Conservation (phyloP, 2,797 vertebrate species). For the Serranus cabrilla region DNA sequence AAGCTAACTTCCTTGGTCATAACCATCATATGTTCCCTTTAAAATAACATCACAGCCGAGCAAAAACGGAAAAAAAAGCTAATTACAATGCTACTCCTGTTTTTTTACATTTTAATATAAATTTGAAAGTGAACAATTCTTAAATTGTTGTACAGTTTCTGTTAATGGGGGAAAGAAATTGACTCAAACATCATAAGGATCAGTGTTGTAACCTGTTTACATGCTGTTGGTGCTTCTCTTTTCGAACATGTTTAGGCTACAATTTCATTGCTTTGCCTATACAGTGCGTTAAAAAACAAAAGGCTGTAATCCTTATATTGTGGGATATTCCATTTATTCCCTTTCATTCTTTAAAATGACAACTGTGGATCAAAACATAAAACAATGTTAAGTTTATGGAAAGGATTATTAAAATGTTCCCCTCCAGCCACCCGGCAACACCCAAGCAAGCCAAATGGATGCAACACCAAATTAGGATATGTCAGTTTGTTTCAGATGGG, state of each 20-base stretch:
- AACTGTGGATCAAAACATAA: not conserved
- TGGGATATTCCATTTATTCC: not conserved
- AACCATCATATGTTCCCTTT: not conserved
- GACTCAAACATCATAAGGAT: not conserved
- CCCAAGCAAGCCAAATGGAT: conserved; percentile 10
- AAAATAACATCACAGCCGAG: not conserved
- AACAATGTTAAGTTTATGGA: not conserved
- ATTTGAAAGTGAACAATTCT: not conserved
- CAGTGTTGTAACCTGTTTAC: not conserved
- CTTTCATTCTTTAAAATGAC: not conserved
- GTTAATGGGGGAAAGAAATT: not conserved
- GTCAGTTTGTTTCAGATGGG: not conserved
- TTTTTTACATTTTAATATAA: not conserved
- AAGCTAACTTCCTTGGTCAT: not conserved
- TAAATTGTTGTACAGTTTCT: not conserved
- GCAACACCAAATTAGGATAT: conserved; percentile 7
- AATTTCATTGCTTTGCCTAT: not conserved
- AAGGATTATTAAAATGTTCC: not conserved
- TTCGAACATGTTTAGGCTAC: conserved; percentile 5
- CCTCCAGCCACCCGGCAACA: no score
- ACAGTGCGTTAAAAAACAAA: not conserved
- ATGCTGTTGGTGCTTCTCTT: not conserved
- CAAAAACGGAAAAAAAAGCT: not conserved
- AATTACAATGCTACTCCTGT: not conserved
- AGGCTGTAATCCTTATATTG: not conserved